Conservation (phyloP, 2,113 vertebrate species). For the Indri indri region DNA sequence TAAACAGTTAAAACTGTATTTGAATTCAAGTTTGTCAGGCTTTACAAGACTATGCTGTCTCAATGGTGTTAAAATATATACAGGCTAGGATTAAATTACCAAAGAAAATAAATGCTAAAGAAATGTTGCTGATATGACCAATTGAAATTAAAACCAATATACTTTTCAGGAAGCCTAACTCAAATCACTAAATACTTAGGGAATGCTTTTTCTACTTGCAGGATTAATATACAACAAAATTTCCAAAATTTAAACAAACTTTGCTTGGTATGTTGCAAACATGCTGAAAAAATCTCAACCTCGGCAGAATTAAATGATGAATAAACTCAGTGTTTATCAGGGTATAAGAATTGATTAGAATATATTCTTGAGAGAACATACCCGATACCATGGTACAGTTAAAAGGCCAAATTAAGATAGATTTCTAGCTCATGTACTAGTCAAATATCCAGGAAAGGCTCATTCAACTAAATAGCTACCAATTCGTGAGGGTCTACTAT, state of each 20-base stretch:
- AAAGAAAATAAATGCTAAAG: slow-evolving; percentile 32
- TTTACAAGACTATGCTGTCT: background rate
- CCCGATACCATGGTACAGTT: background rate
- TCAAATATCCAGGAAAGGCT: background rate
- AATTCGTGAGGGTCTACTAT: slow-evolving; percentile 28
- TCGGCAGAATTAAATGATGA: background rate
- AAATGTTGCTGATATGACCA: background rate
- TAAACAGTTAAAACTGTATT: background rate
- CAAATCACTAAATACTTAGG: background rate
- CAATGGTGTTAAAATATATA: background rate
- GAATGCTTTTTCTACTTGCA: background rate
- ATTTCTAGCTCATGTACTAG: background rate
- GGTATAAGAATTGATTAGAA: background rate
- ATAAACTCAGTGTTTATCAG: background rate
- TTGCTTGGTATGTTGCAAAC: background rate
- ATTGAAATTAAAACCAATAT: background rate
- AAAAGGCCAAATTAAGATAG: background rate
- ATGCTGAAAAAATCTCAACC: background rate
- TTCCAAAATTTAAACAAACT: slow-evolving; percentile 42
- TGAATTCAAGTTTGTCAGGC: slow-evolving; percentile 14
- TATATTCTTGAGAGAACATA: background rate
- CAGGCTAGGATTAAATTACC: background rate
- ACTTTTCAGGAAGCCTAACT: background rate
- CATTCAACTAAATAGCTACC: background rate
- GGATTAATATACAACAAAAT: background rate